Conservation (phyloP, 2,888 invertebrate species). For the Morpho achilles region DNA sequence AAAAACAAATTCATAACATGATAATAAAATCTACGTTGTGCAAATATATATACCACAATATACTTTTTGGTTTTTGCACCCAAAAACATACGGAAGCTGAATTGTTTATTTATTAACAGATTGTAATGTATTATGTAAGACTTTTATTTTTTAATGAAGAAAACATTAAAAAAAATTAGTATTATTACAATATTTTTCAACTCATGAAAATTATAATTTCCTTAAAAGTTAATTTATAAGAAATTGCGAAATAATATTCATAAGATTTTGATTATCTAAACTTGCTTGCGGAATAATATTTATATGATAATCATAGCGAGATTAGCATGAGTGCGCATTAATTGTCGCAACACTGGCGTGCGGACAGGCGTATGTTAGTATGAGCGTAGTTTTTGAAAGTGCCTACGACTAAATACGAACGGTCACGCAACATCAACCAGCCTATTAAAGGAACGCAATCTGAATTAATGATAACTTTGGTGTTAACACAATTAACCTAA, state of each 20-base stretch:
- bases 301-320: not conserved
- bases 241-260: not conserved
- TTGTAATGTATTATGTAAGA: too few species aligned
- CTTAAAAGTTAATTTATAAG: not conserved
- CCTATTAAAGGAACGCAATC: constrained; percentile 46
- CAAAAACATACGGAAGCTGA: too few species aligned
- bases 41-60: too few species aligned
- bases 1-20: too few species aligned
- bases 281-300: too few species aligned
- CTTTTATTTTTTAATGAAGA: too few species aligned
- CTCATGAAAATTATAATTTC: too few species aligned
- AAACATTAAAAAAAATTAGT: too few species aligned
- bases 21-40: too few species aligned
- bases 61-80: too few species aligned
- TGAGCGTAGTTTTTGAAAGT: constrained; percentile 58
- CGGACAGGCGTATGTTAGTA: constrained; percentile 27
- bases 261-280: not conserved
- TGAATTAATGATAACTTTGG: constrained; percentile 18
- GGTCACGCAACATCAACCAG: constrained; percentile 47
- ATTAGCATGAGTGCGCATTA: constrained; percentile 5
- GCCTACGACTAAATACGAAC: constrained; percentile 35
- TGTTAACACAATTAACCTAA: constrained; percentile 16
- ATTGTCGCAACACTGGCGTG: constrained; percentile 4
- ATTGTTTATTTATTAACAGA: too few species aligned
- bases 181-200: too few species aligned